Conservation (phyloP, 2,113 vertebrate species). For the Anas platyrhynchos region DNA sequence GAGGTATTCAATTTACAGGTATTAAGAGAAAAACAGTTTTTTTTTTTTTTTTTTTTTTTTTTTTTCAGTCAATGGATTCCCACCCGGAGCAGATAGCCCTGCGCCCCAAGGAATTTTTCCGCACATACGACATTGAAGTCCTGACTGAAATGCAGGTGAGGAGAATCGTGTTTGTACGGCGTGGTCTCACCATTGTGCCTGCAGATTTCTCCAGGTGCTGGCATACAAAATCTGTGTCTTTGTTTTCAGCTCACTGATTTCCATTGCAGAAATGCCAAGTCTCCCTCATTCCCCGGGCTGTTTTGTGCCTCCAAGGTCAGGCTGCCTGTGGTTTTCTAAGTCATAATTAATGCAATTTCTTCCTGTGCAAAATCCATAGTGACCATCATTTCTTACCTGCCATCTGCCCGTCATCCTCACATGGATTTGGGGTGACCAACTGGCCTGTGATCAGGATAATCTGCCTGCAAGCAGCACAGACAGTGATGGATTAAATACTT, state of each 20-base stretch:
- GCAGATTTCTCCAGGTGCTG: background rate
- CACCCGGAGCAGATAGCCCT: slow-evolving; percentile 91
- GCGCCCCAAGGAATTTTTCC: slow-evolving; percentile 91
- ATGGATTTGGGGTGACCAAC: background rate
- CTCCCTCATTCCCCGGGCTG: fast-evolving
- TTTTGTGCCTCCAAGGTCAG: background rate
- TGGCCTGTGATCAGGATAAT: background rate
- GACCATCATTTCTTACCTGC: background rate
- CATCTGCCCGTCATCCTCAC: background rate
- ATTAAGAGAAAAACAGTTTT: background rate
- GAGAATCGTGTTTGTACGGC: background rate
- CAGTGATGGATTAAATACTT: background rate
- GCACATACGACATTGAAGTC: slow-evolving; percentile 91
- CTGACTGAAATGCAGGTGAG: slow-evolving; percentile 92
- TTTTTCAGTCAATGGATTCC: slow-evolving; percentile 89
- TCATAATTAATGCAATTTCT: background rate
- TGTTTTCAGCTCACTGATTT: background rate
- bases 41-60: background rate
- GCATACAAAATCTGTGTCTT: background rate
- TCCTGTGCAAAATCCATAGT: too few species aligned
- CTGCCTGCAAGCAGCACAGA: background rate
- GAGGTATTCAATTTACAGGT: background rate
- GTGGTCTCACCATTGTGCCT: too few species aligned
- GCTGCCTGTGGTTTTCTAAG: background rate
- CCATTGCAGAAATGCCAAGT: fast-evolving